Evolutionary conservation across 92 coral and sea anemone genomes (phyloP), one percentile per base, ranked within the genome.

Genomic region (Epizoanthus rinbou): DNA sequence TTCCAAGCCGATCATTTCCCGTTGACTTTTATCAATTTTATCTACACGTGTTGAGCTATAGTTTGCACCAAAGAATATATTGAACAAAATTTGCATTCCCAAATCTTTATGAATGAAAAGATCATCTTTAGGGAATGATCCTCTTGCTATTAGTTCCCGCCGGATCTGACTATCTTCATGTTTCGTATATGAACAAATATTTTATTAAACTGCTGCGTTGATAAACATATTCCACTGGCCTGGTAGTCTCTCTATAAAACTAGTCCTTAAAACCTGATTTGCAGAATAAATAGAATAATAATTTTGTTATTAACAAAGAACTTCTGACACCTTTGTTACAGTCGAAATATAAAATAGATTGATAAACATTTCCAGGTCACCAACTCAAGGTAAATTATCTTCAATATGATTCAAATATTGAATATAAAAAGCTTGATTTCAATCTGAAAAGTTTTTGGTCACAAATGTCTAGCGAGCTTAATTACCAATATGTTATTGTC

Each of bases 1-100:
- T 78, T 62, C 64, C 14, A 60, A n/a, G 71, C 15, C 70, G 54
- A 75, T 56, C 18, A 28, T 37, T 16, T 75, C 28, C 65, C 52
- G 82, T 78, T 69, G 45, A 75, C 59, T 37, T 78, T 78, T 60
- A 78, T 78, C 71, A 63, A 78, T n/a, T 24, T 41, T 43, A 78
- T 78, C 82, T 78, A 62, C 82, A 78, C 82, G 82, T 78, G 82
- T 78, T 78, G 69, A 62, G 57, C 66, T 67, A 19, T 50, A 43
- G 39, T 78, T 62, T 21, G 58, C 57, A 43, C 45, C 39, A 58
- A 76, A 58, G 57, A 78, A 78, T 60, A 78, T 9, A 37, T 78
- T 43, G 14, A 63, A 78, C 71, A 17, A 60, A 41, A 78, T 78
- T 78, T 78, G 82, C 82, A 78, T 60, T 60, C 70, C 82, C 41